Conservation (phyloP, 2,888 invertebrate genomes). For the Lissonota sp. region DNA sequence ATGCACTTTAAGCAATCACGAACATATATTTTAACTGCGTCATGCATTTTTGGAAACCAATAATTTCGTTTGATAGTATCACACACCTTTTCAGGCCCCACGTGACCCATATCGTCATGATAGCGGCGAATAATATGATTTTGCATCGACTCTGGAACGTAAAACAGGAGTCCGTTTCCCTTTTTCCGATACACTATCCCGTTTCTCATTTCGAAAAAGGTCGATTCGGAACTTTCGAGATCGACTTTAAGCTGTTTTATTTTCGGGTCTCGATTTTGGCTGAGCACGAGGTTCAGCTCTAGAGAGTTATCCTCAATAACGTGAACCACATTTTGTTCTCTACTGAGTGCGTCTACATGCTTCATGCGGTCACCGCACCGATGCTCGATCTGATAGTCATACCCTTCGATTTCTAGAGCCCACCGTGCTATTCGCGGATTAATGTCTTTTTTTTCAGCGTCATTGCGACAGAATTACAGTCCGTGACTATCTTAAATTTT, state of each 20-base stretch:
- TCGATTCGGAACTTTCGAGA: constrained; percentile 20
- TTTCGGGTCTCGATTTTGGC: constrained; percentile 31
- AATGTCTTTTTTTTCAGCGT: background rate
- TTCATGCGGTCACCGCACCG: no score
- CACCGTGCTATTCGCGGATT: background rate
- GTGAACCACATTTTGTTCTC: no score
- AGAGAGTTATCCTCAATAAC: constrained; percentile 26
- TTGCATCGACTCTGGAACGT: constrained; percentile 19
- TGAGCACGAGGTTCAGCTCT: constrained; percentile 18
- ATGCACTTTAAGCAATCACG: constrained; percentile 19
- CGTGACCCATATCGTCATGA: constrained; percentile 17
- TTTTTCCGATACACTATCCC: constrained; percentile 39
- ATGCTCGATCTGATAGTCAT: no score
- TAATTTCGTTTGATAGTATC: background rate
- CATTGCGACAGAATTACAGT: no score
- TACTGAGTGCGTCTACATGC: no score
- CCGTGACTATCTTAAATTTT: background rate
- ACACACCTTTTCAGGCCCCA: background rate
- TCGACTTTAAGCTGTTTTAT: constrained; percentile 6
- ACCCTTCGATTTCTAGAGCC: background rate
- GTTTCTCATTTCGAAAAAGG: constrained; percentile 35
- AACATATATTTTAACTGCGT: background rate
- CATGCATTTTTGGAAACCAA: constrained; percentile 21
- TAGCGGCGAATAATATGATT: constrained; percentile 11
- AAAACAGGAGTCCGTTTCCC: no score